These are phyloP conservation scores for Clytia hemisphaerica DNA, from an alignment of 30 jellyfish, hydroid and myxozoan genomes.

Conservation along the genomic window DNA sequence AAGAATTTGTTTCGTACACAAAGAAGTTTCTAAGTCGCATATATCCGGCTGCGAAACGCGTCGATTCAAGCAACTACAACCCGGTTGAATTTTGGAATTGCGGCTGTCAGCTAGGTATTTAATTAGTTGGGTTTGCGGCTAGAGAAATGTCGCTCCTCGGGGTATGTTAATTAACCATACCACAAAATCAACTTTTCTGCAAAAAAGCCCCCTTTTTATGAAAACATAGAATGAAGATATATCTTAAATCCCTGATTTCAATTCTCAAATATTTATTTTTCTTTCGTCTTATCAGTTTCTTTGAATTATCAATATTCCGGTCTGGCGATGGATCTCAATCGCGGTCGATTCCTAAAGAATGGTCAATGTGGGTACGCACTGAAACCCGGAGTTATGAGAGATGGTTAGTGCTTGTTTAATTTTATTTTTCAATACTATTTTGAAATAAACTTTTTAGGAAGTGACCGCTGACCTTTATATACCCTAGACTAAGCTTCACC, in stretches of 20 bases:
- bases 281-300: constrained; percentile 54
- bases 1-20: constrained; percentile 74
- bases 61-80: constrained; percentile 89
- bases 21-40: constrained; percentile 73
- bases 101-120: constrained; percentile 95
- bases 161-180: no score
- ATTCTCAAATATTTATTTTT: background rate
- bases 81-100: constrained; percentile 98
- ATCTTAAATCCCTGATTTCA: background rate
- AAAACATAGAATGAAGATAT: no score
- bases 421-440: no score
- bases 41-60: constrained; percentile 86
- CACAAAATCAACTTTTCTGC: no score
- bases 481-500: no score
- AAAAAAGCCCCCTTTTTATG: no score
- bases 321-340: constrained; percentile 72
- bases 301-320: constrained; percentile 92
- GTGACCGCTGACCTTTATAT: no score
- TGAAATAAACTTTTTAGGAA: no score
- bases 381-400: constrained; percentile 94
- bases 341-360: constrained; percentile 85
- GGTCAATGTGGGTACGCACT: constrained; percentile 88
- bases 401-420: no score
- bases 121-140: no score
- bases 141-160: no score